These are phyloP conservation scores for Proisotoma minuta DNA, from an alignment of 2,888 invertebrate species.

Conservation along the genomic window DNA sequence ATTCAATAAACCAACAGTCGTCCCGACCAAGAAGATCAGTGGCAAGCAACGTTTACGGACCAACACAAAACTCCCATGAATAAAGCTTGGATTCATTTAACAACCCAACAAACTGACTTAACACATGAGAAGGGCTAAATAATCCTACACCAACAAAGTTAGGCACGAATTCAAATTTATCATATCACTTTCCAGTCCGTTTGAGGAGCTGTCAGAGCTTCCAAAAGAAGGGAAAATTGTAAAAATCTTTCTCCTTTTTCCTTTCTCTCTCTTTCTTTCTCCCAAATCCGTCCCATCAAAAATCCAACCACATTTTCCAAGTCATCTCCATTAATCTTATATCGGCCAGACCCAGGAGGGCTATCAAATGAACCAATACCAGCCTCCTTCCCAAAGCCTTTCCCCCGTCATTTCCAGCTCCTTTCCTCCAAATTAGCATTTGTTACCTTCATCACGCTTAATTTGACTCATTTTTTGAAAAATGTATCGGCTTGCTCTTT, in stretches of 20 bases:
- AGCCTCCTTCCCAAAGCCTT: not conserved
- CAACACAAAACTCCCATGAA: no score
- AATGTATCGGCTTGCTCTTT: no score
- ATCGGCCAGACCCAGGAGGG: not conserved
- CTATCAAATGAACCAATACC: not conserved
- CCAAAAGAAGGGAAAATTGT: not conserved
- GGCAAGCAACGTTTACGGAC: no score
- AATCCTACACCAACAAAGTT: no score
- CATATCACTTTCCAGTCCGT: constrained; percentile 17
- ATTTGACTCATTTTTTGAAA: no score
- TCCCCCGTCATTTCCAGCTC: not conserved
- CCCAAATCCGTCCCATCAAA: not conserved
- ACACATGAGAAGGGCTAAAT: no score
- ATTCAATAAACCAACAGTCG: constrained; percentile 8
- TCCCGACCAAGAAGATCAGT: no score
- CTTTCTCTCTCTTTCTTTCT: no score
- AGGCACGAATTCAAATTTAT: constrained; percentile 36
- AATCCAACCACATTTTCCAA: not conserved
- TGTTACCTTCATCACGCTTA: no score
- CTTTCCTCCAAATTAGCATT: no score
- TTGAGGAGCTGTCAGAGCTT: not conserved
- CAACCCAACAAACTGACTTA: no score
- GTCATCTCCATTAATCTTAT: constrained; percentile 12
- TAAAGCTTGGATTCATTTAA: no score
- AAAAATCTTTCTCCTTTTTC: not conserved